A percentile compares a stretch with the other conserved stretches of the same genome.
These are phyloP conservation scores for Scaptomyza tumidula DNA, from an alignment of 2,888 invertebrate species.

Conservation along the genomic window DNA sequence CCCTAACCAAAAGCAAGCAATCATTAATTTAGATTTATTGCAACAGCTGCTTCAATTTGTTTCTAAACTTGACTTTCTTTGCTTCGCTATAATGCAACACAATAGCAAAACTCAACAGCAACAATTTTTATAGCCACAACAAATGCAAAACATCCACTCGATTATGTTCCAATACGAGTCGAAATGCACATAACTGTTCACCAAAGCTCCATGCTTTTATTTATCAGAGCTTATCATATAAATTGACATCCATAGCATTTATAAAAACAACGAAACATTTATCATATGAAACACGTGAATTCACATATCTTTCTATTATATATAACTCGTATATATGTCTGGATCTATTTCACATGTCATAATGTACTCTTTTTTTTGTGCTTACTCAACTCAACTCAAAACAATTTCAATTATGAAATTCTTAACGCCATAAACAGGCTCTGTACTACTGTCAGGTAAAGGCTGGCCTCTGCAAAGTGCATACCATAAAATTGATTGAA, in stretches of 20 bases:
- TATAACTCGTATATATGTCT: conserved; percentile 47
- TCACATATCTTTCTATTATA: conserved; percentile 36
- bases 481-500: conserved; percentile 63
- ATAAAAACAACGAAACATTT: conserved; percentile 10
- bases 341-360: conserved; percentile 54
- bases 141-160: conserved; percentile 28
- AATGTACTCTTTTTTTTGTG: conserved; percentile 67
- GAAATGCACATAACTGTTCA: conserved; percentile 33
- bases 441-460: conserved; percentile 85
- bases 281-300: conserved; percentile 39
- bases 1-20: conserved; percentile 31
- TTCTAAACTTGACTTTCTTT: conserved; percentile 40
- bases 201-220: conserved; percentile 24
- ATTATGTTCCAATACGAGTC: conserved; percentile 27
- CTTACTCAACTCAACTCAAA: conserved; percentile 40
- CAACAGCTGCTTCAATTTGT: conserved; percentile 58
- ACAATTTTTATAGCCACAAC: conserved; percentile 6
- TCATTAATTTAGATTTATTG: conserved; percentile 16
- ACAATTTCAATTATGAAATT: conserved; percentile 51
- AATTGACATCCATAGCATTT: conserved; percentile 60
- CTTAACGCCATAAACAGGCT: conserved; percentile 77
- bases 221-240: conserved; percentile 70
- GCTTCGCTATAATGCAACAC: conserved; percentile 71
- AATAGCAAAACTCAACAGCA: conserved; percentile 37
- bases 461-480: conserved; percentile 58